phyloP scores from a whole-genome alignment of 2,113 vertebrate species.

The Calyptommatus sinebrachiatus region DNA sequence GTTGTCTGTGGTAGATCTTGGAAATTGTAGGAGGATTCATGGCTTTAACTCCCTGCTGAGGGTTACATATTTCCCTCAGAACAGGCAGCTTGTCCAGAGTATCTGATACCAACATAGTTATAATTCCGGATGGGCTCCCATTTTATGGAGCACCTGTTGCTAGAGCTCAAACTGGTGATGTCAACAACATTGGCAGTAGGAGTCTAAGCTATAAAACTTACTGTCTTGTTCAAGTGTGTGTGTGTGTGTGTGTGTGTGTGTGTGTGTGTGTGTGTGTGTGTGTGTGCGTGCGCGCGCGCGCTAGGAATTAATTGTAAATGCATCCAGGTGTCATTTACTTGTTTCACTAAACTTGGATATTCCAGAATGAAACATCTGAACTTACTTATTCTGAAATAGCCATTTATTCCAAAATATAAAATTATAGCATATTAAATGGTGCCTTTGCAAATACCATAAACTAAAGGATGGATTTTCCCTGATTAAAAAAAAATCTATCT shows the following conservation, averaged over 20 bases:
- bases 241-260: too few relatives aligned
- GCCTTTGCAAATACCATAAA: too few relatives aligned
- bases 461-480: background rate
- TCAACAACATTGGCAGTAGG: conserved; percentile 10
- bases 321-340: too few relatives aligned
- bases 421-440: too few relatives aligned
- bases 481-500: background rate
- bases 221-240: background rate
- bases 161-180: conserved; percentile 22
- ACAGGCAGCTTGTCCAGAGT: conserved; percentile 11
- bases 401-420: too few relatives aligned
- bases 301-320: too few relatives aligned
- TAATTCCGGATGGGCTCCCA: conserved; percentile 30
- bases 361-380: too few relatives aligned
- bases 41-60: background rate
- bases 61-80: conserved; percentile 19
- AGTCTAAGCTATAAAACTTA: background rate
- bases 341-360: too few relatives aligned
- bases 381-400: too few relatives aligned
- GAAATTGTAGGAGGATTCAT: background rate
- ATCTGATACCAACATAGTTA: conserved; percentile 23
- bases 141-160: conserved; percentile 16
- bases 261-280: too few relatives aligned
- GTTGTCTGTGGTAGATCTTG: background rate
- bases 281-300: too few relatives aligned